Conservation (phyloP, 2,113 vertebrate species). For the Tenrec ecaudatus region DNA sequence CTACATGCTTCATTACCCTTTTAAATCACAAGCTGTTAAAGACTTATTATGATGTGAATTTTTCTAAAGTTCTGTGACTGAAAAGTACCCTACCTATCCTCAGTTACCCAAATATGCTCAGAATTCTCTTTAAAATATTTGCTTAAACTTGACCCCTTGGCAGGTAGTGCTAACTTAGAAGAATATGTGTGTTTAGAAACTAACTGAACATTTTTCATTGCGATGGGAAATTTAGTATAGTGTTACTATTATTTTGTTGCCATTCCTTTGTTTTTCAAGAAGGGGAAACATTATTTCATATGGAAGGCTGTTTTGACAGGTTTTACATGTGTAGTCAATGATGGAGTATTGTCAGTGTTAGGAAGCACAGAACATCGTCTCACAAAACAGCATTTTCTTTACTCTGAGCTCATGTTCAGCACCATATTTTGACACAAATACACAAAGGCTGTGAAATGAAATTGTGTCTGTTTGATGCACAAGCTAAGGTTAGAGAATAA, state of each 20-base stretch:
- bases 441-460: not conserved
- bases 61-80: constrained; percentile 45
- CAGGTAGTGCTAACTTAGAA: not conserved
- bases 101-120: not conserved
- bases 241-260: not conserved
- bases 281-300: not conserved
- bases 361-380: not conserved
- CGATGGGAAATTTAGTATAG: not conserved
- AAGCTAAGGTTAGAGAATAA: constrained; percentile 13
- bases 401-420: not conserved
- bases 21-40: constrained; percentile 39
- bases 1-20: constrained; percentile 10
- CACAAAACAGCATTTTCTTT: constrained; percentile 5
- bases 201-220: constrained; percentile 2
- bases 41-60: constrained; percentile 28
- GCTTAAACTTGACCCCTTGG: constrained; percentile 40
- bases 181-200: not conserved
- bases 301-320: not conserved
- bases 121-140: constrained; percentile 36
- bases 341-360: not conserved
- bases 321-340: not conserved
- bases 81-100: not conserved
- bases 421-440: constrained; percentile 31
- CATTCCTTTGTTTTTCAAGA: not conserved
- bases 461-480: constrained; percentile 46